Evolutionary conservation across 2,888 invertebrate genomes (phyloP), one percentile per base, ranked within the genome.

Genomic region (Parelbella ahira): DNA sequence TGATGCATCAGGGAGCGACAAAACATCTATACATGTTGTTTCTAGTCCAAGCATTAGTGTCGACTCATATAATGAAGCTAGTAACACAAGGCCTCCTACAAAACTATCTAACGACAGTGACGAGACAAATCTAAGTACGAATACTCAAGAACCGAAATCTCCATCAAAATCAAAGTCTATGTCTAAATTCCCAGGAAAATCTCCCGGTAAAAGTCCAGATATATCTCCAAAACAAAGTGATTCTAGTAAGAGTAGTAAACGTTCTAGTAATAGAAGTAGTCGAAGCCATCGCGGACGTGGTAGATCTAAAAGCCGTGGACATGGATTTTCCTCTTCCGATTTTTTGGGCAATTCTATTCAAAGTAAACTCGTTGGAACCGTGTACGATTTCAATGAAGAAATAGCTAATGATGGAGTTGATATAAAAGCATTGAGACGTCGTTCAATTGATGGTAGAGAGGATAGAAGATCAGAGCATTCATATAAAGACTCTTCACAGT

Each of bases 301-400:
- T 7, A 82, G 89, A 11, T 82, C 86, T 6, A 86, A 86, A 59
- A 84, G 79, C 47, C 76, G 86, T 28, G 80, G 67, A 0, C 77
- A 77, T 43, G 61, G 58, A 12, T 51, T 50, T 11, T 73, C 69
- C 38, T 36, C 77, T 58, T 67, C 87, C 21, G 89, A 90, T 41
- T 87, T 83, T 55, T 71, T 80, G 43, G 89, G 90, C 10, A 92
- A 92, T 57, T 92, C 94, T 1, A 94, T 94, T 45, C 93, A 93
- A 50, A 94, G 92, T 65, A 95, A 94, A 67, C 82, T 95, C 20
- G 92, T 92, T 3, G 95, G 96, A 4, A 96, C 96, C 1, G 96
- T 96, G 1, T 97, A 95, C 60, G 97, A 95, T 68, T 94, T 94
- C 50, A 93, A 95, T 50, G 95, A 96, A 58, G 95, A 96, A 65